Conservation (phyloP, 2,888 invertebrate genomes). For the Resseliella maxima region DNA sequence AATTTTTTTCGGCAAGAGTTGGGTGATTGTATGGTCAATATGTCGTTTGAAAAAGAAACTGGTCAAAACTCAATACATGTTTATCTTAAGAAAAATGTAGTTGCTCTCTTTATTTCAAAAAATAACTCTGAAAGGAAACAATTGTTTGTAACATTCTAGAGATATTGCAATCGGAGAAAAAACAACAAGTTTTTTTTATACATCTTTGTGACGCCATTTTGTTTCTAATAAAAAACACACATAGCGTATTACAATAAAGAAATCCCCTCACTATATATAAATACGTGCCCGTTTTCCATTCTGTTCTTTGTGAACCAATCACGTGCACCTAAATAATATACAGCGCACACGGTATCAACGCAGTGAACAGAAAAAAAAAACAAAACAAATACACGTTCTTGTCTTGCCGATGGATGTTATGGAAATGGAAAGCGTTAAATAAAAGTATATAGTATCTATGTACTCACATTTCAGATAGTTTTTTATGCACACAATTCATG, state of each 20-base stretch:
- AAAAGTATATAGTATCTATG: conserved; percentile 13
- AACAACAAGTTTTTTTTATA: background rate
- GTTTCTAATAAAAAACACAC: conserved; percentile 53
- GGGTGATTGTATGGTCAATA: background rate
- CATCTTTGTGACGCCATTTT: conserved; percentile 53
- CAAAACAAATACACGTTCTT: conserved; percentile 11
- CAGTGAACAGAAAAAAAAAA: background rate
- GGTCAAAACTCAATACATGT: too few relatives aligned
- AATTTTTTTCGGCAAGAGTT: background rate
- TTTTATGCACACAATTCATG: background rate
- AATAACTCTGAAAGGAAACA: too few relatives aligned
- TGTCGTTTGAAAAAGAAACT: background rate
- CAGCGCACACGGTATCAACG: background rate
- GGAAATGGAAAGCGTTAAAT: background rate
- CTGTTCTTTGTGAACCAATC: conserved; percentile 13
- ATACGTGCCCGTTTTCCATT: conserved; percentile 3
- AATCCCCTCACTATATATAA: conserved; percentile 35
- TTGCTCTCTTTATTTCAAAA: too few relatives aligned
- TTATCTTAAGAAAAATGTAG: too few relatives aligned
- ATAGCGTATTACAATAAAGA: conserved; percentile 39
- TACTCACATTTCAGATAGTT: background rate
- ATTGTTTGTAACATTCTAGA: background rate
- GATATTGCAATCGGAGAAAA: background rate
- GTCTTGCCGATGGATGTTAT: background rate
- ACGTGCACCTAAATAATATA: conserved; percentile 35